These are phyloP conservation scores for Noctilio leporinus DNA, from an alignment of 2,113 vertebrate genomes.

Conservation along the genomic window DNA sequence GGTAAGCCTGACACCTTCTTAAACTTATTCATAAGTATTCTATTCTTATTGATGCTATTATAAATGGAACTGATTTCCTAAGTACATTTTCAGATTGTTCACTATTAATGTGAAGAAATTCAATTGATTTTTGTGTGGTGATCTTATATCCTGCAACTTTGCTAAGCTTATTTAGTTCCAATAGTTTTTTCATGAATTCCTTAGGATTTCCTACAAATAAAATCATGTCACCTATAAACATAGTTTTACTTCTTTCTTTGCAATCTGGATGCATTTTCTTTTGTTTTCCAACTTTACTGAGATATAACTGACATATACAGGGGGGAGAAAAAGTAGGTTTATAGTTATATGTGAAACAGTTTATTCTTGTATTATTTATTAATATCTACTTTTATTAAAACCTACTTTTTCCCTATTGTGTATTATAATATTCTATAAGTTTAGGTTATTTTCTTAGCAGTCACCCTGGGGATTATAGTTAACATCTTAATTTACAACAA, in stretches of 20 bases:
- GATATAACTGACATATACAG: not conserved
- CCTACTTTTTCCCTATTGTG: not conserved
- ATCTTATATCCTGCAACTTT: not conserved
- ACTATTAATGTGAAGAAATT: not conserved
- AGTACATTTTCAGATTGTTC: not conserved
- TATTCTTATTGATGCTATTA: not conserved
- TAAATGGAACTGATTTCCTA: not conserved
- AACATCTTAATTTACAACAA: slow-evolving; percentile 4
- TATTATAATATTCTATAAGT: not conserved
- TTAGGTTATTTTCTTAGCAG: not conserved
- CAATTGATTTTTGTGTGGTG: not conserved
- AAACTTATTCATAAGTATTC: not conserved
- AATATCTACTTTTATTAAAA: not conserved
- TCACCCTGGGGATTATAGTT: not conserved
- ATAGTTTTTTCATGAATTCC: not conserved
- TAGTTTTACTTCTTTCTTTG: not conserved
- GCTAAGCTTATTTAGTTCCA: not conserved
- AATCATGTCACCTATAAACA: not conserved
- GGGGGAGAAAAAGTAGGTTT: not conserved
- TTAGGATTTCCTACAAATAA: not conserved
- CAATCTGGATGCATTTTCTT: not conserved
- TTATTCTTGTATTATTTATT: not conserved
- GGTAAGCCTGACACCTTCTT: not conserved
- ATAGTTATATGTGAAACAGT: not conserved
- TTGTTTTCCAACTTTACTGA: not conserved